Evolutionary conservation across 2,113 vertebrate genomes (phyloP).

Genomic region (Budorcas taxicolor): DNA sequence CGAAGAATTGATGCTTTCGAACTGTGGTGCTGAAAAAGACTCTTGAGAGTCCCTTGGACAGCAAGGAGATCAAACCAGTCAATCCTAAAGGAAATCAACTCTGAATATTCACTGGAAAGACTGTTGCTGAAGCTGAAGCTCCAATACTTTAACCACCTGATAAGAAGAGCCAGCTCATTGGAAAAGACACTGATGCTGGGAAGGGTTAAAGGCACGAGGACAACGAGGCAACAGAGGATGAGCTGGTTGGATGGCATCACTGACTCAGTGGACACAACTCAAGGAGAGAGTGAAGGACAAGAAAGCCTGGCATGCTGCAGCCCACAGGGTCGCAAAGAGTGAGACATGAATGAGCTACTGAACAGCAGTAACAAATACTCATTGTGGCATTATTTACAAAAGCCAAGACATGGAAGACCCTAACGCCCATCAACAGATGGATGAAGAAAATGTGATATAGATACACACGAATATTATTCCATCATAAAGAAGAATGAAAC

Average conservation of each 20-base stretch:
- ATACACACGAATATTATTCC: not conserved
- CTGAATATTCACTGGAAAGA: not conserved
- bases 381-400: not conserved
- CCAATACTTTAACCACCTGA: not conserved
- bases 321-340: accelerated
- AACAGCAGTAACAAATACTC: not conserved
- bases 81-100: not conserved
- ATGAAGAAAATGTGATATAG: not conserved
- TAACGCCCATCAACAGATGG: not conserved
- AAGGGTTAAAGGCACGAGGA: not conserved
- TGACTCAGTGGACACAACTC: not conserved
- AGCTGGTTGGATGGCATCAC: not conserved
- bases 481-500: not conserved
- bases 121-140: not conserved
- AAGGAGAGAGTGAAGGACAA: not conserved
- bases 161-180: not conserved
- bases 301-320: not conserved
- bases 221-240: not conserved
- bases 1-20: not conserved
- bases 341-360: not conserved
- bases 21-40: not conserved
- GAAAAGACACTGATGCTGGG: not conserved
- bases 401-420: not conserved
- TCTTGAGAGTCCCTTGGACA: not conserved
- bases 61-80: not conserved